Conservation (phyloP, 1,140 invertebrate genomes). For the Elymnias hypermnestra region DNA sequence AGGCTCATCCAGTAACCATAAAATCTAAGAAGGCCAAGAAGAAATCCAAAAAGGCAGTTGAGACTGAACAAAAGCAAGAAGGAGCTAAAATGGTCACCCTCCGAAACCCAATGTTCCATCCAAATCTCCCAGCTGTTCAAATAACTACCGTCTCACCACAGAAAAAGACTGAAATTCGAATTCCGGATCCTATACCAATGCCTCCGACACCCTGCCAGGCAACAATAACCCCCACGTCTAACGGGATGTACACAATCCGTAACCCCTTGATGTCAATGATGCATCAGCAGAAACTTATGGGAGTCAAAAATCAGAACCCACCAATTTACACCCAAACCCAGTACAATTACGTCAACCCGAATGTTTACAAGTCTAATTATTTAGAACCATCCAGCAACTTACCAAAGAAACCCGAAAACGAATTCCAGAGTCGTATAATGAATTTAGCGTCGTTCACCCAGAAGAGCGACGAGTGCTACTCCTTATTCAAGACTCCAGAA, state of each 20-base stretch:
- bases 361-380: slow-evolving; percentile 33
- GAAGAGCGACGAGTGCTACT: slow-evolving; percentile 64
- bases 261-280: slow-evolving; percentile 79
- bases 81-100: slow-evolving; percentile 85
- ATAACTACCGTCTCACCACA: slow-evolving; percentile 72
- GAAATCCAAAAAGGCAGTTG: slow-evolving; percentile 56
- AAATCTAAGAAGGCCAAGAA: slow-evolving; percentile 71
- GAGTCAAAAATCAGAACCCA: slow-evolving; percentile 29
- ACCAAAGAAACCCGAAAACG: slow-evolving; percentile 33
- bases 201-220: slow-evolving; percentile 68
- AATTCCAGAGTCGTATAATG: slow-evolving; percentile 50
- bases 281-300: slow-evolving; percentile 66
- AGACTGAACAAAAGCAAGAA: slow-evolving; percentile 34
- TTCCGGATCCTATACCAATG: slow-evolving; percentile 70
- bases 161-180: slow-evolving; percentile 62
- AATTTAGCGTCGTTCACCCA: slow-evolving; percentile 63
- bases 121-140: slow-evolving; percentile 56
- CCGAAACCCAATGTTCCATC: slow-evolving; percentile 84
- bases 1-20: slow-evolving; percentile 19
- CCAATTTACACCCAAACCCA: slow-evolving; percentile 36
- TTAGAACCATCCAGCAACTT: slow-evolving; percentile 29
- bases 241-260: slow-evolving; percentile 86
- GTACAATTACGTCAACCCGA: slow-evolving; percentile 47
- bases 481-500: slow-evolving; percentile 53
- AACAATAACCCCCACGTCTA: slow-evolving; percentile 69